These are phyloP conservation scores for Copidosoma floridanum DNA, from an alignment of 1,140 invertebrate genomes.

Conservation along the genomic window DNA sequence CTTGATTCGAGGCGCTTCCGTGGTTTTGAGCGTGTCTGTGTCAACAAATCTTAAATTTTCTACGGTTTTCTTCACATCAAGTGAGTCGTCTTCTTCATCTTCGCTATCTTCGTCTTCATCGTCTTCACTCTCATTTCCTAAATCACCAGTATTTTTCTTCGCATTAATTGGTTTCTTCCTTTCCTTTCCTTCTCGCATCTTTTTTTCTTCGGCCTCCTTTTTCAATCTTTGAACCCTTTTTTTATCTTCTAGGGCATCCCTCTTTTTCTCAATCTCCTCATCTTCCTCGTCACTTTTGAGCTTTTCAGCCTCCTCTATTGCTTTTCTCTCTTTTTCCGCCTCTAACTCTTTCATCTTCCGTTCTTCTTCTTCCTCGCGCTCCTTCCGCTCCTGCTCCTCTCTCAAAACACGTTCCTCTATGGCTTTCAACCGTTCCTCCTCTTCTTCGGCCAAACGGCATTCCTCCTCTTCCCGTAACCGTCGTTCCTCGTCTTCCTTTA, in stretches of 20 bases:
- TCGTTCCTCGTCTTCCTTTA: conserved; percentile 6
- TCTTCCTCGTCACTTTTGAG: conserved; percentile 16
- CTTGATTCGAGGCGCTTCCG: too few relatives aligned
- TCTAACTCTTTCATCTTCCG: conserved; percentile 25
- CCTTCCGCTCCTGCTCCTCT: conserved; percentile 19
- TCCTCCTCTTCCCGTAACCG: conserved; percentile 6
- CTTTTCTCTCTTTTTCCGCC: neutral
- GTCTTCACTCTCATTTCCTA: conserved; percentile 5
- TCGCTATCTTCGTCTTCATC: conserved; percentile 17
- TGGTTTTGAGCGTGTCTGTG: conserved; percentile 43
- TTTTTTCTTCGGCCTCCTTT: conserved; percentile 12
- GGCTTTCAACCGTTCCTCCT: conserved; percentile 28
- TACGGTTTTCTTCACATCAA: conserved; percentile 32
- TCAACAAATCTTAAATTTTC: conserved; percentile 49
- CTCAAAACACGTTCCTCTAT: conserved; percentile 23
- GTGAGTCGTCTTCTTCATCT: conserved; percentile 16
- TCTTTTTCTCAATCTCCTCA: conserved; percentile 9
- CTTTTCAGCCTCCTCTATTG: conserved; percentile 2
- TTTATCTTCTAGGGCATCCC: conserved; percentile 19
- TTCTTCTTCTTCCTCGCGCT: conserved; percentile 23
- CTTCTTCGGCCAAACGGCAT: neutral
- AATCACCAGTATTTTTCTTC: neutral
- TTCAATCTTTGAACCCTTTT: conserved; percentile 2
- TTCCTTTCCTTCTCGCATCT: conserved; percentile 11
- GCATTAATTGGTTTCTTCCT: neutral